A percentile compares a stretch with the other conserved stretches of the same genome.
Evolutionary conservation across 1,140 invertebrate genomes (phyloP).

Genomic region (Sycobia sp.): DNA sequence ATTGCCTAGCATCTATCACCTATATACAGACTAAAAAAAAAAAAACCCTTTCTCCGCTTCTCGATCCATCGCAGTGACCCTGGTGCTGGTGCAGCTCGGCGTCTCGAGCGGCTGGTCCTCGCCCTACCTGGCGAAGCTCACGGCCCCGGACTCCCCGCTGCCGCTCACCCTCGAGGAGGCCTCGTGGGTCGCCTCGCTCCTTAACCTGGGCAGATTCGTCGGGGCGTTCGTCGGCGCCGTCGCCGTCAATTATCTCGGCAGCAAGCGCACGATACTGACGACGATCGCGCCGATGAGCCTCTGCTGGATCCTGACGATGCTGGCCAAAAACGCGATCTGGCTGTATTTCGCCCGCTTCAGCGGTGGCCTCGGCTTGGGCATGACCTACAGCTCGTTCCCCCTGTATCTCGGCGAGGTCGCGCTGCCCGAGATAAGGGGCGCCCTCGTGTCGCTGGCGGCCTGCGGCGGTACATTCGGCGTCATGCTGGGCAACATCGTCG

Average conservation of each 20-base stretch:
- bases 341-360: slow-evolving; percentile 64
- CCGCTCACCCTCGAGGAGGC: slow-evolving; percentile 65
- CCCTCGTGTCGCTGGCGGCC: slow-evolving; percentile 69
- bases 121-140: slow-evolving; percentile 64
- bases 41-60: background rate
- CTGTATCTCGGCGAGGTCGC: slow-evolving; percentile 74
- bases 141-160: slow-evolving; percentile 61
- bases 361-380: slow-evolving; percentile 70
- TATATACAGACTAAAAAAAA: background rate
- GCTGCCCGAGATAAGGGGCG: slow-evolving; percentile 69
- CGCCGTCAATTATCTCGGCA: slow-evolving; percentile 64
- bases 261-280: slow-evolving; percentile 69
- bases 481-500: slow-evolving; percentile 70
- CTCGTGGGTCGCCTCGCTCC: slow-evolving; percentile 70
- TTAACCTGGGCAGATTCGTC: slow-evolving; percentile 62
- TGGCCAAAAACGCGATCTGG: slow-evolving; percentile 57
- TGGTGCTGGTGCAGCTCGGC: slow-evolving; percentile 51
- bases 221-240: slow-evolving; percentile 53
- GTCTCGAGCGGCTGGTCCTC: slow-evolving; percentile 64
- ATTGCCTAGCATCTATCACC: background rate
- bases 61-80: slow-evolving; percentile 43
- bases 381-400: slow-evolving; percentile 69
- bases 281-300: slow-evolving; percentile 66
- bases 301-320: slow-evolving; percentile 65
- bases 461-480: slow-evolving; percentile 65